phyloP scores from a whole-genome alignment of 2,113 vertebrate species.

The Panthera uncia region DNA sequence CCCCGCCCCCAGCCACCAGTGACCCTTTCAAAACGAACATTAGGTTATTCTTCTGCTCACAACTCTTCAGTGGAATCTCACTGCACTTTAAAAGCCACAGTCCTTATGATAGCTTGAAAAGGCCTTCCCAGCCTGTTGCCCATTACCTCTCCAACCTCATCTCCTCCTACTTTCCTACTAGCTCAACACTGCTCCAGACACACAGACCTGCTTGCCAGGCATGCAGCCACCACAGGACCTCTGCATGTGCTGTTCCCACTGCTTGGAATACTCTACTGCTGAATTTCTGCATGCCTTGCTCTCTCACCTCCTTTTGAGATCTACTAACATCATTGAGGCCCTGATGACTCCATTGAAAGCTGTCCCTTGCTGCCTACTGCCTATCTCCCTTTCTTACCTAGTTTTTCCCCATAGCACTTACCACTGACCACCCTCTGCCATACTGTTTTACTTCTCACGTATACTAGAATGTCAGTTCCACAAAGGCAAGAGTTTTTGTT shows the following conservation, averaged over 20 bases:
- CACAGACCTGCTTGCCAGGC: background rate
- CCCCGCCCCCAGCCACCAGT: background rate
- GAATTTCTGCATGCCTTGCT: background rate
- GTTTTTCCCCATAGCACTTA: background rate
- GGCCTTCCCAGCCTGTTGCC: background rate
- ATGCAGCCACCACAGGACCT: background rate
- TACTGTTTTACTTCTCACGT: background rate
- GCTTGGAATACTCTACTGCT: background rate
- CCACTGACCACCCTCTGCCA: background rate
- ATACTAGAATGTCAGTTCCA: background rate
- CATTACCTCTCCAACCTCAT: background rate
- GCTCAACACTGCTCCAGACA: background rate
- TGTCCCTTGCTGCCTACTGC: background rate
- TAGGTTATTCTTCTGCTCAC: background rate
- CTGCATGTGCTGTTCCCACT: background rate
- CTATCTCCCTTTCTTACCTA: background rate
- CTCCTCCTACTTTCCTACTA: background rate
- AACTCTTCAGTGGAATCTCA: background rate
- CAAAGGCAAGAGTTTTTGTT: background rate
- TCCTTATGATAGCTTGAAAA: background rate
- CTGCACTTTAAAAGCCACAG: accelerated
- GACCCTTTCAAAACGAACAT: background rate
- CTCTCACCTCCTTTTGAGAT: background rate
- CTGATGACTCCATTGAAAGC: background rate
- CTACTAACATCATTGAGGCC: background rate